These are phyloP conservation scores for Pelagia noctiluca DNA, from an alignment of 30 jellyfish, hydroid and myxozoan genomes.

Conservation along the genomic window DNA sequence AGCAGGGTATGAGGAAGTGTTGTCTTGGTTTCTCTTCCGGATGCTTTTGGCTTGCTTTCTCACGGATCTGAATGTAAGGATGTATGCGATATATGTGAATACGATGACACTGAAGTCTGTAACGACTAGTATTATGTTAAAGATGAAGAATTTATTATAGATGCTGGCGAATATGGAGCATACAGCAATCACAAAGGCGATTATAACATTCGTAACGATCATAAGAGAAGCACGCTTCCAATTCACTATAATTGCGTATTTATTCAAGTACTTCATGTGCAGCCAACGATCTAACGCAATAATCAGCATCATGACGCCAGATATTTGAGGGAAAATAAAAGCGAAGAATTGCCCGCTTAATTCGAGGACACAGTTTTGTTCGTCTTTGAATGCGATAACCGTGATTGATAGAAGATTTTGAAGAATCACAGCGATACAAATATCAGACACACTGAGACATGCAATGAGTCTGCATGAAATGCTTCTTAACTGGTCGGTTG, in stretches of 20 bases:
- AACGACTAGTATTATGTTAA: constrained; percentile 38
- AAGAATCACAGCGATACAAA: constrained; percentile 38
- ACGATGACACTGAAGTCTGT: constrained; percentile 43
- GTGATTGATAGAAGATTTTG: constrained; percentile 42
- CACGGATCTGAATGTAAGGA: constrained; percentile 32
- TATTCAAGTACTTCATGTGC: constrained; percentile 66
- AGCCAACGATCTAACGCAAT: constrained; percentile 51
- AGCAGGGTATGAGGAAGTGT: no score
- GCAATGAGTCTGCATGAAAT: constrained; percentile 21
- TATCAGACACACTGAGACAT: constrained; percentile 44
- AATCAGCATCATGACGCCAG: constrained; percentile 49
- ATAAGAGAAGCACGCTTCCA: constrained; percentile 20
- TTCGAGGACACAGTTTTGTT: constrained; percentile 31
- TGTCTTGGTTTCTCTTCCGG: neutral
- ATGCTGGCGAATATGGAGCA: constrained; percentile 38
- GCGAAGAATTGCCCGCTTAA: constrained; percentile 43
- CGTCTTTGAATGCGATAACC: constrained; percentile 32
- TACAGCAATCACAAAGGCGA: constrained; percentile 37
- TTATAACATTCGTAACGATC: neutral
- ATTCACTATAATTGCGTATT: constrained; percentile 41
- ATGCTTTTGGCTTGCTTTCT: constrained; percentile 27
- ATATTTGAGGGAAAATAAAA: constrained; percentile 46
- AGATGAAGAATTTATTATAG: constrained; percentile 33
- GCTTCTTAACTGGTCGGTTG: constrained; percentile 45
- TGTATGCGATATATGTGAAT: constrained; percentile 37